These are phyloP conservation scores for Colossoma macropomum DNA, from an alignment of 2,113 vertebrate species.

Conservation along the genomic window DNA sequence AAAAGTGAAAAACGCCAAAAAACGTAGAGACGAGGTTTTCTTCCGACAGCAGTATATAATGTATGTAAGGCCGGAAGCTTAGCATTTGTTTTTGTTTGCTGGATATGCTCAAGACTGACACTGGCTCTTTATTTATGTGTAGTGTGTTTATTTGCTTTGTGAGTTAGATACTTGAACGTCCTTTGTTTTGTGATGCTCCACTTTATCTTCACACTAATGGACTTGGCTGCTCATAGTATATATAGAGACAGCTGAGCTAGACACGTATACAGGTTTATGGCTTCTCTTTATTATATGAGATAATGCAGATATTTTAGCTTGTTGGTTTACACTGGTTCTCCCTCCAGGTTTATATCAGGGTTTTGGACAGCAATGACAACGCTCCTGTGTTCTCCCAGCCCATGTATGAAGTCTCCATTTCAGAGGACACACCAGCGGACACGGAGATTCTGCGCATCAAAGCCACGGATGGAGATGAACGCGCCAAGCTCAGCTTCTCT, in stretches of 20 bases:
- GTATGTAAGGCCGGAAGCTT: background rate
- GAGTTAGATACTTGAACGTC: background rate
- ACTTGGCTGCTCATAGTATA: background rate
- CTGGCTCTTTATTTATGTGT: background rate
- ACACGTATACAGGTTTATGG: background rate
- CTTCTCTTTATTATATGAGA: background rate
- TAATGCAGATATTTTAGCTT: background rate
- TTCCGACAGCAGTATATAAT: no score
- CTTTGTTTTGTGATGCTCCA: background rate
- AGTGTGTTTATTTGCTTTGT: background rate
- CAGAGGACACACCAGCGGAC: conserved; percentile 87
- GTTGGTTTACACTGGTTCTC: background rate
- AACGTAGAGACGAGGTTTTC: no score
- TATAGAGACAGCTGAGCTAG: background rate
- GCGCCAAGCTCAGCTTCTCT: conserved; percentile 89
- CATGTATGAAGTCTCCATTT: conserved; percentile 86
- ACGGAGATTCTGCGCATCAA: conserved; percentile 88
- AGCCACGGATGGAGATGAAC: conserved; percentile 89
- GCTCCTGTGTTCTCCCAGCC: conserved; percentile 91
- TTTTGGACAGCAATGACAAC: conserved; percentile 97
- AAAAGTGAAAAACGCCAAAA: no score
- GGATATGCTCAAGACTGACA: background rate
- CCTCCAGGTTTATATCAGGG: conserved; percentile 88
- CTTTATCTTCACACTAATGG: background rate
- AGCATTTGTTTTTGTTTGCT: background rate